Base-by-base conservation (phyloP, 2,888 invertebrate genomes). In the Aphelenchoides bicaudatus region DNA sequence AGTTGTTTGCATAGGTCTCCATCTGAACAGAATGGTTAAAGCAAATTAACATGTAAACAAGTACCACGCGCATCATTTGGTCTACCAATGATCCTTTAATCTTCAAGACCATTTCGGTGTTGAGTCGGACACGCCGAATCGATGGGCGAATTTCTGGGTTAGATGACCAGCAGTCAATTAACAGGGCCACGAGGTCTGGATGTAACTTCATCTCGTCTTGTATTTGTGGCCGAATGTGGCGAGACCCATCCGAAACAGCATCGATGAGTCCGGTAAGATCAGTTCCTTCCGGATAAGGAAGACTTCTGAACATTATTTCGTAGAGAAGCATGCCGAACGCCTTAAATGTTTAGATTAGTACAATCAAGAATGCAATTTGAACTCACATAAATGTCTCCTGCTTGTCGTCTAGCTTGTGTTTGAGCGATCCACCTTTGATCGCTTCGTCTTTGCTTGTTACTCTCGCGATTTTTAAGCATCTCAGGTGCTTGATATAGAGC, bases 81-180 rank as follows among this genome's bases (percentile, higher is more conserved):
- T 77, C 77, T 23, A 77, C 77, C 31, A 77, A 59, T 21, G 68
- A 68, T 38, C 77, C 77, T 51, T 73, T 75, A 38, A 73, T 69
- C 53, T 76, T 76, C 30, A 76, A 56, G n/a, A 70, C 69, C 67
- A 65, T 72, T 50, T 76, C 76, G 1, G 76, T 78, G 60, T 76
- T 76, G 29, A 76, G 58, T 21, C 76, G 63, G 25, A 76, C 76
- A 47, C 76, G 51, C 25, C 76, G 68, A 56, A 76, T 71, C 28
- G 67, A 68, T 3, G 76, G 76, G 21, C 70, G 71, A 19, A 78
- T 71, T 53, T 76, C 76, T 1, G 76, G 74, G 61, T 76, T 76
- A 27, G 71, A 71, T 47, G 65, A 68, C 76, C 76, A 76, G 50
- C 76, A 76, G 55, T 76, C 76, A 21, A 67, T 58, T 25, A 74